Conservation (phyloP, 1,140 invertebrate genomes). For the Temnothorax nylanderi region DNA sequence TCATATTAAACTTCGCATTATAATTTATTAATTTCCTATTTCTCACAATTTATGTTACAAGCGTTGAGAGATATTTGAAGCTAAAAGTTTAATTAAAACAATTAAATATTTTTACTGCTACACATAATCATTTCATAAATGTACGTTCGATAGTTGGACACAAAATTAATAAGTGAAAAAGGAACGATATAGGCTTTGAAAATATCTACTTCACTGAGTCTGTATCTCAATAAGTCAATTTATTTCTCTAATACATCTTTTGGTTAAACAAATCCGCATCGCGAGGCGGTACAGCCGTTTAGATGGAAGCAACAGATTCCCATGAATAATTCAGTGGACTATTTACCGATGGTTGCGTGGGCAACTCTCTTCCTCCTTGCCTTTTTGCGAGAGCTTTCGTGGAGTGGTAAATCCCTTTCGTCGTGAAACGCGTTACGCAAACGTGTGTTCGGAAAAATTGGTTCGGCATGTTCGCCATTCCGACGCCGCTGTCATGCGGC, state of each 20-base stretch:
- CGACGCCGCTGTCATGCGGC: constrained; percentile 12
- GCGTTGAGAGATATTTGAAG: neutral
- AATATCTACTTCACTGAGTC: neutral
- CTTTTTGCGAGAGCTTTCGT: constrained; percentile 51
- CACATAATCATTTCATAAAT: neutral
- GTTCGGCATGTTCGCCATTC: constrained; percentile 26
- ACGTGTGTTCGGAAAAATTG: constrained; percentile 41
- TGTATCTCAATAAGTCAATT: constrained; percentile 15
- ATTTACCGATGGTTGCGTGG: constrained; percentile 56
- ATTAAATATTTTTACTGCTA: neutral
- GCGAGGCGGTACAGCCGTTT: constrained; percentile 56
- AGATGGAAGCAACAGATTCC: constrained; percentile 74
- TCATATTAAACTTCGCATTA: neutral
- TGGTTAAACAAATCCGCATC: constrained; percentile 36
- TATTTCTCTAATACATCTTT: constrained; percentile 30
- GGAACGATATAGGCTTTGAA: neutral
- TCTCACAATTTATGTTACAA: neutral
- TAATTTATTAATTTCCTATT: neutral
- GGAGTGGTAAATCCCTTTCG: constrained; percentile 47
- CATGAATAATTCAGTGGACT: constrained; percentile 75
- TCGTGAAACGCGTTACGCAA: constrained; percentile 51
- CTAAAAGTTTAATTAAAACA: neutral
- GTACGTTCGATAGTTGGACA: neutral
- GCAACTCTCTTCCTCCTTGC: constrained; percentile 23
- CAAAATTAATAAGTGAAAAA: neutral